These are phyloP conservation scores for Saguinus imperator DNA, from an alignment of 2,113 vertebrate genomes.

Conservation along the genomic window DNA sequence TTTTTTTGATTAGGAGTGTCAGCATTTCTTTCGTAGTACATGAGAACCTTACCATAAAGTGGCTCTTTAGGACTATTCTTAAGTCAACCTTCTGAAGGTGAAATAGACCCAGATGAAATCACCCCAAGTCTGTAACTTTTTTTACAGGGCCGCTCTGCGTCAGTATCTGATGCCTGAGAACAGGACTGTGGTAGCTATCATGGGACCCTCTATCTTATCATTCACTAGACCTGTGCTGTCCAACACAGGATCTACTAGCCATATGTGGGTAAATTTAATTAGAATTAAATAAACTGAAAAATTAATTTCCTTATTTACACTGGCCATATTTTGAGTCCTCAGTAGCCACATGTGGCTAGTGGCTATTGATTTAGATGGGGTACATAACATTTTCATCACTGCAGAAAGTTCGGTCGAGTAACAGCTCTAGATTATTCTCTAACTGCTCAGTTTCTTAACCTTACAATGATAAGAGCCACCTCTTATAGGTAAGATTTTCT, in stretches of 20 bases:
- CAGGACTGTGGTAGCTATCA: background rate
- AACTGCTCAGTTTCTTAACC: background rate
- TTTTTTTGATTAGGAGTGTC: background rate
- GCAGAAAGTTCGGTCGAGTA: background rate
- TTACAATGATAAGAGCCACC: background rate
- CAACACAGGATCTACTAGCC: background rate
- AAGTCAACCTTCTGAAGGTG: background rate
- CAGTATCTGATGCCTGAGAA: background rate
- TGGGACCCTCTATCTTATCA: accelerated
- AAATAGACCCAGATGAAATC: background rate
- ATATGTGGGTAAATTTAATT: background rate
- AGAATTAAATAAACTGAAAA: background rate
- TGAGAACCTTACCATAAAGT: background rate
- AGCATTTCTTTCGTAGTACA: background rate
- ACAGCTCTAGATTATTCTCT: background rate
- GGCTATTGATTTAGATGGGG: background rate
- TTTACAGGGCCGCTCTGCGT: background rate
- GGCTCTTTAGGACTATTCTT: background rate
- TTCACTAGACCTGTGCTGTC: background rate
- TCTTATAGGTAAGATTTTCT: background rate
- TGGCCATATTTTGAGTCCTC: background rate
- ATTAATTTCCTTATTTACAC: background rate
- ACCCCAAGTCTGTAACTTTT: background rate
- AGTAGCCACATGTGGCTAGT: background rate
- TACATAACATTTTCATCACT: background rate